These are phyloP conservation scores for Pristis pectinata DNA, from an alignment of 2,797 vertebrate genomes.

Conservation along the genomic window DNA sequence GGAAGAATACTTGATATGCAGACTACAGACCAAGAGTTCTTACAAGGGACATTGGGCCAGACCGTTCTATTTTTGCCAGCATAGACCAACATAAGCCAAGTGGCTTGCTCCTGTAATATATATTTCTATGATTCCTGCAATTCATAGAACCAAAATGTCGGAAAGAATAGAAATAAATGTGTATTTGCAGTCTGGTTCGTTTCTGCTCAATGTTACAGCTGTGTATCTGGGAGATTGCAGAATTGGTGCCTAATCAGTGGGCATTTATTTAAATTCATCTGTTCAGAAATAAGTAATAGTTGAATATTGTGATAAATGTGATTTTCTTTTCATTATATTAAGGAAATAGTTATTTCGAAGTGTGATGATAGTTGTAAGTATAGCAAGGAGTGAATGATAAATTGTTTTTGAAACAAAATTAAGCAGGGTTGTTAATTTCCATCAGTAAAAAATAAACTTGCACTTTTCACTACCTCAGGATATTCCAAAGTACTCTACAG, in stretches of 20 bases:
- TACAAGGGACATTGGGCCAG: no score
- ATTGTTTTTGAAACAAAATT: background rate
- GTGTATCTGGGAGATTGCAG: background rate
- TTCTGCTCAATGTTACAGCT: no score
- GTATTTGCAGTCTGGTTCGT: background rate
- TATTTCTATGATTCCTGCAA: background rate
- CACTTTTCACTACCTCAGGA: no score
- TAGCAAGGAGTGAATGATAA: background rate
- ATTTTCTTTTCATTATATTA: background rate
- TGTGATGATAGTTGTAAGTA: background rate
- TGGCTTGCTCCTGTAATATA: no score
- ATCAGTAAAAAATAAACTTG: background rate
- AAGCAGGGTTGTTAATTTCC: background rate
- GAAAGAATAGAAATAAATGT: background rate
- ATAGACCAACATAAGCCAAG: no score
- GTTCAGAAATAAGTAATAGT: background rate
- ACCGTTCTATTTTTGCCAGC: no score
- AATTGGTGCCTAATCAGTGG: background rate
- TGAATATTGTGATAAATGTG: background rate
- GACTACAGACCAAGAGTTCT: no score
- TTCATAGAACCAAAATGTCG: background rate
- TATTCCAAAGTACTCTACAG: no score
- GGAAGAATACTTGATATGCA: no score
- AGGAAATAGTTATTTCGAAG: constrained; percentile 1
- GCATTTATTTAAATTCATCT: background rate